Conservation (phyloP, 2,113 vertebrate species). For the Gallinago jamesoni region DNA sequence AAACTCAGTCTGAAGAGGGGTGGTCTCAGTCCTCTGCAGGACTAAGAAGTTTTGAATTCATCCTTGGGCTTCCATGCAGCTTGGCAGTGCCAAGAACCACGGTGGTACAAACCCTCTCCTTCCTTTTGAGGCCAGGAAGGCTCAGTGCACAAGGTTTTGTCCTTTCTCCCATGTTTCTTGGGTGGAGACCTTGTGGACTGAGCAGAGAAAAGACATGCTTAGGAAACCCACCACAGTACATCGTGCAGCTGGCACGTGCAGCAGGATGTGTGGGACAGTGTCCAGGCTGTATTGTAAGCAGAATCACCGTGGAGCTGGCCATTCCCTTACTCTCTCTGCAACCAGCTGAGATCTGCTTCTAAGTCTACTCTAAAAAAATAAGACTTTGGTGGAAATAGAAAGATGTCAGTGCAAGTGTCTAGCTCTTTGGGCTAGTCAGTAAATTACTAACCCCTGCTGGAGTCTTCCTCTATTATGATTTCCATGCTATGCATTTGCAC, state of each 20-base stretch:
- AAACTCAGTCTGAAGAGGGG: background rate
- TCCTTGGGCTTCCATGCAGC: background rate
- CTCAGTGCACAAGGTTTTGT: background rate
- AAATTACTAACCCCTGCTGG: background rate
- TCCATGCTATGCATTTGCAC: background rate
- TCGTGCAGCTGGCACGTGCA: background rate
- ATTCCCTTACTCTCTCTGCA: background rate
- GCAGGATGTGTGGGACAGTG: background rate
- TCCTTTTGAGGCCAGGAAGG: background rate
- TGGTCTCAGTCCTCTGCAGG: background rate
- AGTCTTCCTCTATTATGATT: background rate
- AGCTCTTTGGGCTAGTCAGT: background rate
- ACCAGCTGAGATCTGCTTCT: background rate
- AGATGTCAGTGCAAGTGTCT: background rate
- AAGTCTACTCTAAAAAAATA: background rate
- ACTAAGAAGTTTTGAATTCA: background rate
- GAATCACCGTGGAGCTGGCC: background rate
- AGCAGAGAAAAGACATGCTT: background rate
- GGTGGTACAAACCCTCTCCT: background rate
- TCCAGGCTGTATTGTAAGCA: background rate
- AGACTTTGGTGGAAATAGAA: background rate
- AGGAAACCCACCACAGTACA: background rate
- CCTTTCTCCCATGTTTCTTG: background rate
- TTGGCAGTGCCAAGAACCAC: background rate
- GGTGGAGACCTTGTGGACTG: background rate